Evolutionary conservation across 2,797 vertebrate species (phyloP).

Genomic region (Syngnathus rostellatus): DNA sequence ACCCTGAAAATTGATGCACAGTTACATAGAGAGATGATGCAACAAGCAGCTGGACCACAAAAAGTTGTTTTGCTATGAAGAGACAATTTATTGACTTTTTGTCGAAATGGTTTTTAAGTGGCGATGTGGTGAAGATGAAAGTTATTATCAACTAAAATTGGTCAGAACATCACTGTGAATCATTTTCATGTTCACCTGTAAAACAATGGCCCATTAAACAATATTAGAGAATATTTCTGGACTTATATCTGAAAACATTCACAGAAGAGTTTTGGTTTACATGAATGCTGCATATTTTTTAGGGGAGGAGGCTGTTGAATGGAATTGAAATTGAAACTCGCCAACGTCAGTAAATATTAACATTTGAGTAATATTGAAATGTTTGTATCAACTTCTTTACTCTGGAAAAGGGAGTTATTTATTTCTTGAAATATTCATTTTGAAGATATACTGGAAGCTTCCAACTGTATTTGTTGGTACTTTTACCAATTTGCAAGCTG

Average conservation of each 20-base stretch:
- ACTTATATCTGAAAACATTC: background rate
- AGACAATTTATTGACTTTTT: background rate
- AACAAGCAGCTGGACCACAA: background rate
- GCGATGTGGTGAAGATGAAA: background rate
- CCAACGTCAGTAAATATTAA: no score
- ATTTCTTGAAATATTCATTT: no score
- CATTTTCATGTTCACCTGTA: background rate
- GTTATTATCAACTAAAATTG: no score
- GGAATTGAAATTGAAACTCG: background rate
- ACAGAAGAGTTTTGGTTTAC: background rate
- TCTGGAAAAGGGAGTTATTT: no score
- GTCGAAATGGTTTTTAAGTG: background rate
- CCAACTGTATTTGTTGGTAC: no score
- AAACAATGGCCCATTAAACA: background rate
- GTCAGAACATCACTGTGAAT: background rate
- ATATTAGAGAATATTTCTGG: background rate
- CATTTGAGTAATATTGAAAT: no score
- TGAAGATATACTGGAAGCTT: no score
- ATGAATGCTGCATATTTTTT: background rate
- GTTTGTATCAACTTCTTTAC: no score
- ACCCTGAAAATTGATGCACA: slow-evolving; percentile 15
- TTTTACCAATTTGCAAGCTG: no score
- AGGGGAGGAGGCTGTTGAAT: background rate
- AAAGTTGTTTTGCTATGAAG: background rate
- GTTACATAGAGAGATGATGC: background rate